phyloP scores from a whole-genome alignment of 2,113 vertebrate species.

The Neotoma lepida region DNA sequence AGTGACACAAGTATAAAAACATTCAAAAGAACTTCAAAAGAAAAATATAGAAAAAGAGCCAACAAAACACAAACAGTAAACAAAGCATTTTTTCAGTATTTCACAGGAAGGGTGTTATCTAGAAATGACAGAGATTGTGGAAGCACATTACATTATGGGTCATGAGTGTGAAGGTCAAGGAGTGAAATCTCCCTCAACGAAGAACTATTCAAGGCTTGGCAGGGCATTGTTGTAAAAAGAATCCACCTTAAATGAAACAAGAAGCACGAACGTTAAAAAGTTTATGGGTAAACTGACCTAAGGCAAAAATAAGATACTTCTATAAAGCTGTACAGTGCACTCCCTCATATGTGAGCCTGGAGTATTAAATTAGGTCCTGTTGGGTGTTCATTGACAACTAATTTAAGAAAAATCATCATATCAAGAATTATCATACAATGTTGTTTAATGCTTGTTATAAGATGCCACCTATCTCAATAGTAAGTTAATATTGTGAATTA shows the following conservation, averaged over 20 bases:
- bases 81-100: neutral
- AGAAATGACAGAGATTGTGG: constrained; percentile 22
- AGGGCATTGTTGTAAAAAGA: constrained; percentile 45
- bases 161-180: constrained; percentile 40
- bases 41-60: neutral
- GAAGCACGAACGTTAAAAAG: constrained; percentile 18
- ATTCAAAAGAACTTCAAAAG: constrained; percentile 30
- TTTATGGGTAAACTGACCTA: constrained; percentile 28
- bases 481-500: constrained; percentile 33
- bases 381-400: neutral
- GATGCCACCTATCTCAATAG: neutral
- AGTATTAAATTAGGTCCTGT: constrained; percentile 54
- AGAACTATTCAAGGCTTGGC: constrained; percentile 29
- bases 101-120: constrained; percentile 12
- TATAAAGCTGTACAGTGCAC: neutral
- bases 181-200: constrained; percentile 36
- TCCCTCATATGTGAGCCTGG: neutral
- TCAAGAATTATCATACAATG: neutral
- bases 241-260: constrained; percentile 16
- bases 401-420: neutral
- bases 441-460: neutral
- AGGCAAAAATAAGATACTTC: neutral
- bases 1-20: neutral
- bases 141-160: neutral
- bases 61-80: constrained; percentile 26